Evolutionary conservation across 1,140 invertebrate species (phyloP), one percentile per base, ranked within the genome.

Genomic region (Lepidotrigona ventralis): DNA sequence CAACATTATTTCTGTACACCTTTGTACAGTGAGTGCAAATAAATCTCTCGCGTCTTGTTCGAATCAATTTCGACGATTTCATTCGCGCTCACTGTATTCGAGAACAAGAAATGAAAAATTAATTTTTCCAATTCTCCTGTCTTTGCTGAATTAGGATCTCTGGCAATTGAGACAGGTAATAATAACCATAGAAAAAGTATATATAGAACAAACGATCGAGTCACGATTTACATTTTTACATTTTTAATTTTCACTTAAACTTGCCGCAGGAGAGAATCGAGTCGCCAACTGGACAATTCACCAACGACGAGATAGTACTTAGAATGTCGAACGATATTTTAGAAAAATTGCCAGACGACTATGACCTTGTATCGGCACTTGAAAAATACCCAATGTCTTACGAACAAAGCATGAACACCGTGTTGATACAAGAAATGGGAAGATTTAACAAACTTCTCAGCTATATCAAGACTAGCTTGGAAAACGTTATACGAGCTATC

Each of bases 351-450:
- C 98, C 98, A 0, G 90, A 94, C 81, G 95, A 97, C 93, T 97
- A 96, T 94, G 95, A 98, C 94, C 92, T 97, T 56, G 94, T 96
- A 90, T 91, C 94, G 56, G 94, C 96, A 75, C 91, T 96, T 92
- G 92, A 95, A 91, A 96, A 97, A 94, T 98, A 98, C 95, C 96
- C 98, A 53, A 97, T 97, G 54, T 94, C 95, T 53, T 96, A 99
- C 93, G 95, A 96, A 92, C 97, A 98, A 93, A 98, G 97, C 83
- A 98, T 98, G 97, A 98, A 98, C 91, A 98, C 98, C 14, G 98
- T 99, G 5, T 94, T 99, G 54, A 97, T 99, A 1, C 98, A 99
- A 94, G 98, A 99, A 95, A 98, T 98, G 96, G 97, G 96, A 15
- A 93, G 98, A 75, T 99, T 98, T 87, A 99, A 99, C 89, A 96